phyloP scores from a whole-genome alignment of 2,113 vertebrate genomes.

The Dicerorhinus sumatrensis region DNA sequence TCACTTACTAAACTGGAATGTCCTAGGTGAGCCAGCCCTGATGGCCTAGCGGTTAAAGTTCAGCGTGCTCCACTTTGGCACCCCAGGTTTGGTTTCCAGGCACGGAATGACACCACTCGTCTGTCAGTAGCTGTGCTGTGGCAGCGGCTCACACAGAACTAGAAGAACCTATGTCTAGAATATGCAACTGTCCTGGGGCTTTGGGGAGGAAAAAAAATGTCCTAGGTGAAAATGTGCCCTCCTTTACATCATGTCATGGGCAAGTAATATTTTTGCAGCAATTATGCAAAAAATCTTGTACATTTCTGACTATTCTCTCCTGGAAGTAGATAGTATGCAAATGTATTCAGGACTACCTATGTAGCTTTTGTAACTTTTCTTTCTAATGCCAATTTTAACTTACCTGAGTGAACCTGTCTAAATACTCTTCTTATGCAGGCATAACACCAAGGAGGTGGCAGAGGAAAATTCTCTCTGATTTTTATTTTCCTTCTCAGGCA shows the following conservation, averaged over 20 bases:
- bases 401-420: no score
- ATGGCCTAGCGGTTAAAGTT: no score
- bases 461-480: background rate
- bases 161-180: no score
- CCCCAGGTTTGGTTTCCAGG: no score
- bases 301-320: background rate
- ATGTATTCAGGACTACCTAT: no score
- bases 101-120: no score
- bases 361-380: background rate
- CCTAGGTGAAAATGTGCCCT: background rate
- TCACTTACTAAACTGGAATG: background rate
- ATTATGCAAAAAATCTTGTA: background rate
- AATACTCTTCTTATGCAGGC: background rate
- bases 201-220: background rate
- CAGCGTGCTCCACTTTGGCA: no score
- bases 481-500: background rate
- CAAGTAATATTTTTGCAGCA: background rate
- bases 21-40: background rate
- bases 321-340: background rate
- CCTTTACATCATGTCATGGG: background rate
- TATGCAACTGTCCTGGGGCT: no score
- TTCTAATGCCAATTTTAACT: background rate
- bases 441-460: background rate
- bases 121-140: no score
- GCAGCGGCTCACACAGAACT: no score